phyloP scores from a whole-genome alignment of 2,797 vertebrate genomes.

The Clarias fuscus region DNA sequence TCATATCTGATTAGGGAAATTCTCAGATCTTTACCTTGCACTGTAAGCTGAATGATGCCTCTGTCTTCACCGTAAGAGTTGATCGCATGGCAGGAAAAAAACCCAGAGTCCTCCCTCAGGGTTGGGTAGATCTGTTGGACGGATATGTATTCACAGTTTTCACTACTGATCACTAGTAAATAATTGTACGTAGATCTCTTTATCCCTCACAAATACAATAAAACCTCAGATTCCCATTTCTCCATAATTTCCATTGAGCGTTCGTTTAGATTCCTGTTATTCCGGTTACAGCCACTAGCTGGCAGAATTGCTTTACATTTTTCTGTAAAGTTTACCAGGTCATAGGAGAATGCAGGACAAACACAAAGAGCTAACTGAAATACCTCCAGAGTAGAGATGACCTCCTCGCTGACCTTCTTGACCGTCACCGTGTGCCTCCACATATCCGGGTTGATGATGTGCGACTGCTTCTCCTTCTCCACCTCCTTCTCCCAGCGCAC shows the following conservation, averaged over 20 bases:
- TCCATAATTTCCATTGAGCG: not conserved
- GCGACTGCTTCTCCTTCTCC: constrained; percentile 83
- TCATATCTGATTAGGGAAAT: not conserved
- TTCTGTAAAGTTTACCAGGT: not conserved
- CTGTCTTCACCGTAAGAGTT: constrained; percentile 98
- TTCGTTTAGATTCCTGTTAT: constrained; percentile 3
- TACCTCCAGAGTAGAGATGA: constrained; percentile 94
- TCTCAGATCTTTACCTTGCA: constrained; percentile 84
- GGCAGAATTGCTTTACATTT: constrained; percentile 2
- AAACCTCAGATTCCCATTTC: not conserved
- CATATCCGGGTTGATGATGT: constrained; percentile 89
- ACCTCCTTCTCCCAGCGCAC: constrained; percentile 99
- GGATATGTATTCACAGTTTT: not conserved
- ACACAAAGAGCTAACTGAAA: not conserved
- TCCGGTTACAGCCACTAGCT: constrained; percentile 11
- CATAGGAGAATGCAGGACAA: not conserved
- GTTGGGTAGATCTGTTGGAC: constrained; percentile 89
- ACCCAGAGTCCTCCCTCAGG: constrained; percentile 95
- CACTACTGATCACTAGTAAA: not conserved
- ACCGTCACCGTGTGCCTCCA: constrained; percentile 92
- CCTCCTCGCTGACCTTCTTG: constrained; percentile 93
- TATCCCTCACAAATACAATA: not conserved
- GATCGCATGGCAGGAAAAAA: constrained; percentile 98
- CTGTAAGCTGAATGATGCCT: constrained; percentile 97
- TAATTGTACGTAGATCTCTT: not conserved